A percentile compares a stretch with the other conserved stretches of the same genome.
phyloP scores from a whole-genome alignment of 2,113 vertebrate genomes.

The Miniopterus natalensis region DNA sequence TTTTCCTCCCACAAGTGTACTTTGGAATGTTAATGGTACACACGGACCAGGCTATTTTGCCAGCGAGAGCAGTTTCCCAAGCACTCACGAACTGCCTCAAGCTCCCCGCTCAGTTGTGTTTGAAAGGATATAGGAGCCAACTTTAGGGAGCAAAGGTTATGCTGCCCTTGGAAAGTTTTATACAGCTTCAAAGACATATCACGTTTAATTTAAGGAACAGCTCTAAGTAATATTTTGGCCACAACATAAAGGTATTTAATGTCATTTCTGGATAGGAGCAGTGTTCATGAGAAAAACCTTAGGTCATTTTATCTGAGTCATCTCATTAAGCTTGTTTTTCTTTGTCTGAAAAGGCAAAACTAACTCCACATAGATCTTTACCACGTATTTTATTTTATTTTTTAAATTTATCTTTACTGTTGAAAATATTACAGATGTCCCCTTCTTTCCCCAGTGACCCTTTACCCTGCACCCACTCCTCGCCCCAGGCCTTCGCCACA shows the following conservation, averaged over 20 bases:
- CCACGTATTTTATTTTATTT: slow-evolving; percentile 63
- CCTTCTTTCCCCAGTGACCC: no score
- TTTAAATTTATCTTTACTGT: no score
- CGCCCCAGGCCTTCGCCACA: no score
- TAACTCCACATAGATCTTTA: slow-evolving; percentile 76
- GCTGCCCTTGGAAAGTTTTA: slow-evolving; percentile 27
- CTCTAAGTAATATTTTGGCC: slow-evolving; percentile 60
- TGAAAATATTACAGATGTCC: no score
- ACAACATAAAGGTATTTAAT: slow-evolving; percentile 28
- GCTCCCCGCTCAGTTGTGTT: background rate
- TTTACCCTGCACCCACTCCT: no score
- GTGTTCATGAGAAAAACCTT: slow-evolving; percentile 59
- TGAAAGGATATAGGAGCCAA: background rate
- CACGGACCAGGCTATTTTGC: background rate
- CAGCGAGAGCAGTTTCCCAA: background rate
- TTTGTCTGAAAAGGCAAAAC: slow-evolving; percentile 76
- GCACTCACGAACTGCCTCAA: background rate
- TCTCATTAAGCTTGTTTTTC: slow-evolving; percentile 73
- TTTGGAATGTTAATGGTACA: background rate
- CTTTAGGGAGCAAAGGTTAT: slow-evolving; percentile 27
- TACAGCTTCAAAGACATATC: slow-evolving; percentile 28
- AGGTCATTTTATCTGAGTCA: slow-evolving; percentile 68
- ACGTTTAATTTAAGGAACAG: slow-evolving; percentile 63
- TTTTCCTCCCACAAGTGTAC: background rate
- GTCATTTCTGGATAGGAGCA: slow-evolving; percentile 54